phyloP scores from a whole-genome alignment of 92 coral and sea anemone genomes.

The Paragorgia papillata region DNA sequence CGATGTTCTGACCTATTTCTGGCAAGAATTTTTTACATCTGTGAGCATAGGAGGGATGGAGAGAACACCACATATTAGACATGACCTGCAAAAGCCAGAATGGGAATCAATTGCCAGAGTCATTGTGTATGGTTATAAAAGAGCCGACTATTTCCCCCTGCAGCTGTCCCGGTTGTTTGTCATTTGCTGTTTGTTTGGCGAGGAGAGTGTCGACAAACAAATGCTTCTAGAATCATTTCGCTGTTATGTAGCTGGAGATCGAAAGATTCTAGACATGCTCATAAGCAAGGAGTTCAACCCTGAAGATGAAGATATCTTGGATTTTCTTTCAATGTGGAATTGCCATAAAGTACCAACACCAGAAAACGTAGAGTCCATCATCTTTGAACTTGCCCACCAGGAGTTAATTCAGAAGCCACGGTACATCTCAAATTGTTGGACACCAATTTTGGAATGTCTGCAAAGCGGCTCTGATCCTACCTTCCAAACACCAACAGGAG shows the following conservation, averaged over 20 bases:
- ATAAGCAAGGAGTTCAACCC: constrained; percentile 21
- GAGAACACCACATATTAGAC: constrained; percentile 42
- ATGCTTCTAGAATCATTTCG: constrained; percentile 30
- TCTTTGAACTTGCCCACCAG: too few species aligned
- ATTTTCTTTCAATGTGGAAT: too few species aligned
- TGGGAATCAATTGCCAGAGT: constrained; percentile 41
- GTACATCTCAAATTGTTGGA: too few species aligned
- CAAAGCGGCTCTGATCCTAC: constrained; percentile 6
- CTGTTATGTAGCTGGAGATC: constrained; percentile 36
- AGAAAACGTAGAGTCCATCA: constrained; percentile 26
- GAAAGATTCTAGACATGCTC: constrained; percentile 25
- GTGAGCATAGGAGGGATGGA: constrained; percentile 46
- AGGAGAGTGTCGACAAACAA: constrained; percentile 8
- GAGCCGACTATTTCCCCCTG: constrained; percentile 38
- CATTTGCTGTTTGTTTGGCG: constrained; percentile 39
- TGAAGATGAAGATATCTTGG: constrained; percentile 40
- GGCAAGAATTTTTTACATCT: constrained; percentile 37
- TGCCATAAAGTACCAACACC: constrained; percentile 36
- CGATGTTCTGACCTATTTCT: constrained; percentile 38
- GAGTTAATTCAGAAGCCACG: too few species aligned
- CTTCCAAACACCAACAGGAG: constrained; percentile 10
- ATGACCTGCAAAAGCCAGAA: constrained; percentile 36
- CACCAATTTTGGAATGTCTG: constrained; percentile 27
- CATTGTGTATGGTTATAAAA: constrained; percentile 34
- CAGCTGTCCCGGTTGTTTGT: constrained; percentile 35